Conservation (phyloP, 2,888 invertebrate species). For the Koerneria pararmatus region DNA sequence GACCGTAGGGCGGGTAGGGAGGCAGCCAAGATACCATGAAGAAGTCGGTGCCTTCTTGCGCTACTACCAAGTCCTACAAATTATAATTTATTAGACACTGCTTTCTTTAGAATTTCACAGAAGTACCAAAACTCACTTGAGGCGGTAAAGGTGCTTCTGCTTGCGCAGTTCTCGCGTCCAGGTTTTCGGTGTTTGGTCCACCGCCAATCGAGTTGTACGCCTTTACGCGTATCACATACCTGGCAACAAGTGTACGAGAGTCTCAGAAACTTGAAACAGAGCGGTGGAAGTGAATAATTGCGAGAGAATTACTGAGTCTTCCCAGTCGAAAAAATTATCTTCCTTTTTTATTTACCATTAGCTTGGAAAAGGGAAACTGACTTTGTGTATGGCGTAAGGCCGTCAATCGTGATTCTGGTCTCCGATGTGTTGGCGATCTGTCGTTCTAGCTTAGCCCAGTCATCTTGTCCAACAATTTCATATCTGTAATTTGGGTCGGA, state of each 20-base stretch:
- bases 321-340: neutral
- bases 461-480: slow-evolving; percentile 59
- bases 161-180: slow-evolving; percentile 58
- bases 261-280: no score
- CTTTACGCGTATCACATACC: slow-evolving; percentile 56
- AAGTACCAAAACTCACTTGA: slow-evolving; percentile 54
- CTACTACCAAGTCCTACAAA: slow-evolving; percentile 29
- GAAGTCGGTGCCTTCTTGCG: slow-evolving; percentile 55
- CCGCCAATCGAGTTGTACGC: slow-evolving; percentile 60
- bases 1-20: slow-evolving; percentile 60
- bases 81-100: neutral
- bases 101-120: slow-evolving; percentile 39
- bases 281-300: no score
- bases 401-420: slow-evolving; percentile 53
- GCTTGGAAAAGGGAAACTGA: slow-evolving; percentile 51
- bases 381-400: slow-evolving; percentile 59
- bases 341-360: neutral
- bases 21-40: slow-evolving; percentile 60
- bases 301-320: neutral
- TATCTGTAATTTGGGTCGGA: slow-evolving; percentile 21
- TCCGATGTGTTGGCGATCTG: slow-evolving; percentile 59
- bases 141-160: slow-evolving; percentile 58
- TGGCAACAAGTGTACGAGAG: no score
- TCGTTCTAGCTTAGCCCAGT: slow-evolving; percentile 60
- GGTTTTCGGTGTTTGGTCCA: slow-evolving; percentile 59